Conservation (phyloP, 2,113 vertebrate genomes). For the Platichthys flesus region DNA sequence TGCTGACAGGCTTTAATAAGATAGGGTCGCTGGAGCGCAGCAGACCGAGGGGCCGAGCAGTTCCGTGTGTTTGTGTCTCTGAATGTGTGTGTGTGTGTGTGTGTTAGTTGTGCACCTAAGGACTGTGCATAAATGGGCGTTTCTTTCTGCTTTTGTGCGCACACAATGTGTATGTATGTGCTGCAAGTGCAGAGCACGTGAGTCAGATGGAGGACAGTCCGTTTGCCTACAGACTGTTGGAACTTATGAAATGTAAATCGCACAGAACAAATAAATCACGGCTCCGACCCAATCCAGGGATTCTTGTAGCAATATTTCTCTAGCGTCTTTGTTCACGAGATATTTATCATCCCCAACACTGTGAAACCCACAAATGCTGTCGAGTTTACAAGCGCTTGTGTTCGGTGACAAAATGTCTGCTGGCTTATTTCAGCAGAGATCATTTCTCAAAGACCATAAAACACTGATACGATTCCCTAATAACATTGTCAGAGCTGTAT, state of each 20-base stretch:
- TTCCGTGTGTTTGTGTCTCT: conserved; percentile 49
- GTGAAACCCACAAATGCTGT: conserved; percentile 29
- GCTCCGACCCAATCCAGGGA: not conserved
- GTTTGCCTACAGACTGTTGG: conserved; percentile 12
- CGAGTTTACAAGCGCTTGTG: conserved; percentile 35
- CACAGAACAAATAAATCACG: conserved; percentile 33
- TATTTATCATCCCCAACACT: conserved; percentile 24
- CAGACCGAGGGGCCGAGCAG: conserved; percentile 65
- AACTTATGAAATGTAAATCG: conserved; percentile 38
- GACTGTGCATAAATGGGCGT: conserved; percentile 22
- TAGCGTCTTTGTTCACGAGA: conserved; percentile 31
- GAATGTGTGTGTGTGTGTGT: conserved; percentile 32
- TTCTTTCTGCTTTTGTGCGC: conserved; percentile 10
- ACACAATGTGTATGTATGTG: conserved; percentile 5
- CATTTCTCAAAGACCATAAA: conserved; percentile 41
- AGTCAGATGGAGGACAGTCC: not conserved
- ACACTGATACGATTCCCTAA: conserved; percentile 34
- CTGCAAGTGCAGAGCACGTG: conserved; percentile 10
- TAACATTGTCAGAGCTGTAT: conserved; percentile 43
- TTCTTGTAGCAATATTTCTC: conserved; percentile 26
- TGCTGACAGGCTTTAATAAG: conserved; percentile 85
- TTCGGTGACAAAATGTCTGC: conserved; percentile 39
- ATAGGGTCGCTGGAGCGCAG: conserved; percentile 80
- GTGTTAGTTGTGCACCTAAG: conserved; percentile 12
- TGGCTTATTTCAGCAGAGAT: conserved; percentile 45